A percentile compares a stretch with the other conserved stretches of the same genome.
Conservation (phyloP, 2,797 vertebrate species). For the Uromys caudimaculatus region DNA sequence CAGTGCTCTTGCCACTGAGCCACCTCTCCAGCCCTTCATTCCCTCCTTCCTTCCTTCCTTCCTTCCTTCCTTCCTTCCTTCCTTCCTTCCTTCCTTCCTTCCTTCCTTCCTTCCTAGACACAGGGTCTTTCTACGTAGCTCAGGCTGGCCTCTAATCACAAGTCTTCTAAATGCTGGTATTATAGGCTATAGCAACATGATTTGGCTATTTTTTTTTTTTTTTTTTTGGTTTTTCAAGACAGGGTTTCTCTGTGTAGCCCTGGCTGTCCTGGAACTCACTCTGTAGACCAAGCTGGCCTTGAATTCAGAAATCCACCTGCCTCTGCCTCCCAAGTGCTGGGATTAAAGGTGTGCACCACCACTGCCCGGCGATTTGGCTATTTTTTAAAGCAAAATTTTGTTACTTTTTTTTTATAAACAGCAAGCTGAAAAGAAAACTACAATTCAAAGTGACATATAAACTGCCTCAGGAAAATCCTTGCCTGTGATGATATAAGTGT, state of each 20-base stretch:
- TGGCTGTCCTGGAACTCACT: too few species aligned
- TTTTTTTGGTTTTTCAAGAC: too few species aligned
- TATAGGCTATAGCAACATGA: not conserved
- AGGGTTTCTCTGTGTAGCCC: too few species aligned
- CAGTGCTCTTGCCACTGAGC: not conserved
- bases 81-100: too few species aligned
- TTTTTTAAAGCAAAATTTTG: constrained; percentile 33
- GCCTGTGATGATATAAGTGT: not conserved
- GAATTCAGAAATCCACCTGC: too few species aligned
- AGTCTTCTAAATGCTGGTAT: not conserved
- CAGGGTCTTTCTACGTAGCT: not conserved
- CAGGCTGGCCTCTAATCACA: not conserved
- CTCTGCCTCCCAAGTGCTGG: too few species aligned
- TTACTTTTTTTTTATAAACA: constrained; percentile 39
- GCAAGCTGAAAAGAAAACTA: constrained; percentile 43
- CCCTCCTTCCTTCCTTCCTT: not conserved
- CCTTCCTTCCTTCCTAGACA: not conserved
- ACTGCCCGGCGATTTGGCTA: too few species aligned
- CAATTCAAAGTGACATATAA: constrained; percentile 47
- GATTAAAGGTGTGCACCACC: too few species aligned
- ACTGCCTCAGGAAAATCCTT: constrained; percentile 30
- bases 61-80: not conserved
- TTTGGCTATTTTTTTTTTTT: not conserved
- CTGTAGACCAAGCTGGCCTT: too few species aligned
- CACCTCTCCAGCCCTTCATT: not conserved